Evolutionary conservation across 2,888 invertebrate genomes (phyloP).

Genomic region (Tetranychus piercei): DNA sequence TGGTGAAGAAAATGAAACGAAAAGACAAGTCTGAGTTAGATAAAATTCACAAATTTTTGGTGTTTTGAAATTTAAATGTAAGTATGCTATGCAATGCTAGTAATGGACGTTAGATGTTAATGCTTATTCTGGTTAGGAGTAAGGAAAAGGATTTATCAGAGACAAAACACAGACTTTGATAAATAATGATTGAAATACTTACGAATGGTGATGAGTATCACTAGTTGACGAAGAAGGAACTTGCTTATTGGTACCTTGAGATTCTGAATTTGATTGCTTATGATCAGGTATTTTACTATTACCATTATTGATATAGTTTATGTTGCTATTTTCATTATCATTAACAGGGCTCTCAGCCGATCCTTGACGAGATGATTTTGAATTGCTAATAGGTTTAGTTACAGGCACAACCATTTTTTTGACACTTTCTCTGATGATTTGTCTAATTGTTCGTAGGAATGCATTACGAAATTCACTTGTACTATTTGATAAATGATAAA

Average conservation of each 20-base stretch:
- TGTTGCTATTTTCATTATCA: not conserved
- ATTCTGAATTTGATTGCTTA: not conserved
- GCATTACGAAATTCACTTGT: slow-evolving; percentile 90
- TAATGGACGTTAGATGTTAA: no score
- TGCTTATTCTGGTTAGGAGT: no score
- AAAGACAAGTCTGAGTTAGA: no score
- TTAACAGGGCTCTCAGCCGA: not conserved
- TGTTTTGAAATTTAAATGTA: no score
- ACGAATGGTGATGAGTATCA: not conserved
- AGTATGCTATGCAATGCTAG: no score
- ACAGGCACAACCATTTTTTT: slow-evolving; percentile 57
- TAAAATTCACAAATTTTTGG: no score
- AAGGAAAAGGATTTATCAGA: not conserved
- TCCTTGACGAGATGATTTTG: not conserved
- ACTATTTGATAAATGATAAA: slow-evolving; percentile 73
- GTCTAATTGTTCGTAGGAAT: slow-evolving; percentile 86
- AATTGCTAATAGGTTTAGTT: not conserved
- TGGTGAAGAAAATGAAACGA: no score
- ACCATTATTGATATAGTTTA: not conserved
- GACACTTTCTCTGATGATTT: slow-evolving; percentile 89
- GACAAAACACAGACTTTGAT: not conserved
- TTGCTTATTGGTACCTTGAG: not conserved
- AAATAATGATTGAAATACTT: not conserved
- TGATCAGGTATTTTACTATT: no score
- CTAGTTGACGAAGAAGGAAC: not conserved